Percentiles rank a stretch among this genome's conserved stretches.
Conservation (phyloP, 2,113 vertebrate genomes). For the Chinchilla lanigera region DNA sequence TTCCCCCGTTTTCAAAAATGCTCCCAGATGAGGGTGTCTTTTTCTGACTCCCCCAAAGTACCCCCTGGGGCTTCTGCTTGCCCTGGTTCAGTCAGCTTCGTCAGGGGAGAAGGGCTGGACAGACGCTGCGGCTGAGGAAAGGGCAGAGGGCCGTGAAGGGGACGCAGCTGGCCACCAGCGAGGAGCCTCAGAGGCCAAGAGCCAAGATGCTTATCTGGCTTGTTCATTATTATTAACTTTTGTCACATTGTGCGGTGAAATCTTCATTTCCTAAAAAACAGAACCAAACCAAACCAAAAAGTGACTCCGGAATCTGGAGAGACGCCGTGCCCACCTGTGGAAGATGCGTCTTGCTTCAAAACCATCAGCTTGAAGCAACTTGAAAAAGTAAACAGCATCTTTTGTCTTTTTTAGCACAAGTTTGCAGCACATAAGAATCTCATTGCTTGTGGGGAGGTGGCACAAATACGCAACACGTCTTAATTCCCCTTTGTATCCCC, state of each 20-base stretch:
- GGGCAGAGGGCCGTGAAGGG: background rate
- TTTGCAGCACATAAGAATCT: background rate
- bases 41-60: background rate
- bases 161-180: background rate
- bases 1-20: background rate
- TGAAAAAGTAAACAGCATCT: background rate
- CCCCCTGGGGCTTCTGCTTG: background rate
- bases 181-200: background rate
- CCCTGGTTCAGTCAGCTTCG: background rate
- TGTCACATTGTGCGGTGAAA: background rate
- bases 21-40: background rate
- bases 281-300: background rate
- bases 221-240: background rate
- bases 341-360: background rate
- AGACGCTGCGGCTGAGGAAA: background rate
- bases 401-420: background rate
- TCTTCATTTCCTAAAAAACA: background rate
- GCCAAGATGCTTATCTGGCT: background rate
- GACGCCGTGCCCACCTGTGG: background rate
- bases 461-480: background rate
- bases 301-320: background rate
- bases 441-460: background rate
- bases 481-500: background rate
- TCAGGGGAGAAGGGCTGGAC: background rate
- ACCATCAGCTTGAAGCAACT: background rate